Percentiles rank a stretch among this genome's conserved stretches.
phyloP scores from a whole-genome alignment of 1,140 invertebrate genomes.

The Gonatopus flavifemur region DNA sequence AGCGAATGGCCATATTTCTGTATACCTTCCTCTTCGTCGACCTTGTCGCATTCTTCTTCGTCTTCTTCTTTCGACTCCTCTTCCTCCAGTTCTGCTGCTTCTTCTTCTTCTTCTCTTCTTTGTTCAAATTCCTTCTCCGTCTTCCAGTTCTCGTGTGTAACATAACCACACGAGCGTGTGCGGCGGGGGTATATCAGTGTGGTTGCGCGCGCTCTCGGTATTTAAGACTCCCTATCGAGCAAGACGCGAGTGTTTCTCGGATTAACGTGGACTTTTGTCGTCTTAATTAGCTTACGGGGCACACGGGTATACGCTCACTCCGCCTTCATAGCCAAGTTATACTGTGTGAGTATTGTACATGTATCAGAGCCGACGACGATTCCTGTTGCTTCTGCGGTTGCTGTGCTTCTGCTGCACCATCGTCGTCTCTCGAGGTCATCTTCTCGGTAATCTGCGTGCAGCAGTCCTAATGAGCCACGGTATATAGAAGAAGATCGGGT shows the following conservation, averaged over 20 bases:
- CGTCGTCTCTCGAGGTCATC: conserved; percentile 39
- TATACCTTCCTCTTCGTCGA: too few relatives aligned
- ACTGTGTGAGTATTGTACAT: too few relatives aligned
- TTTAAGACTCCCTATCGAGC: conserved; percentile 22
- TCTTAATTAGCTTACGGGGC: conserved; percentile 40
- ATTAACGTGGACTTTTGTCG: conserved; percentile 40
- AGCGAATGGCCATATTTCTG: too few relatives aligned
- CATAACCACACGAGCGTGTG: too few relatives aligned
- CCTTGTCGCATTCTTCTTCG: too few relatives aligned
- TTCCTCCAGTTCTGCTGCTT: background rate
- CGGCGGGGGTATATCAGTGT: too few relatives aligned
- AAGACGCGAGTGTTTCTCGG: conserved; percentile 31
- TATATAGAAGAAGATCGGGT: conserved; percentile 18
- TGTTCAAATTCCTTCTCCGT: conserved; percentile 6
- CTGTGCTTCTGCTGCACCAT: conserved; percentile 22
- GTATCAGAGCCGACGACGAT: too few relatives aligned
- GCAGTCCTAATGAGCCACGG: conserved; percentile 37
- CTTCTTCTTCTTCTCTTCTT: background rate
- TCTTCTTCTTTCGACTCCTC: too few relatives aligned
- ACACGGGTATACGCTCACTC: conserved; percentile 23
- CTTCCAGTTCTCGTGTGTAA: too few relatives aligned
- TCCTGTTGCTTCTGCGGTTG: conserved; percentile 25
- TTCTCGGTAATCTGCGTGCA: conserved; percentile 39
- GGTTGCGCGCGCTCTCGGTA: background rate
- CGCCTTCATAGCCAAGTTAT: too few relatives aligned